Evolutionary conservation across 2,797 vertebrate species (phyloP).

Genomic region (Chaunax sp.): DNA sequence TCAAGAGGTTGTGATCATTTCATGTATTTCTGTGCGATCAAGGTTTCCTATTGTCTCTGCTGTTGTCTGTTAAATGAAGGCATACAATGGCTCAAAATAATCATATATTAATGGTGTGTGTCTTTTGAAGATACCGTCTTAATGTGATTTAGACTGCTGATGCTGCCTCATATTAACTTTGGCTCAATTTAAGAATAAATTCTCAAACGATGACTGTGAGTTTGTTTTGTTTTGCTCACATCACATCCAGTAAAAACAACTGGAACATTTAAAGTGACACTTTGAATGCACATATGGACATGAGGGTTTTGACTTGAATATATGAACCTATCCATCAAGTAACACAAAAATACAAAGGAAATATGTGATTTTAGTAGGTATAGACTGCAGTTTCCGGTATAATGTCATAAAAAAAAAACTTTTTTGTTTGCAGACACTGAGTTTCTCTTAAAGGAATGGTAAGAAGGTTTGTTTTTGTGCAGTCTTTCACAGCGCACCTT

Average conservation of each 20-base stretch:
- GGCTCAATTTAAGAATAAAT: not conserved
- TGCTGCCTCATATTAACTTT: not conserved
- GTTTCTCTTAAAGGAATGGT: not conserved
- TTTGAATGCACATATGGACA: not conserved
- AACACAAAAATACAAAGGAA: too few relatives aligned
- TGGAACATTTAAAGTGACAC: not conserved
- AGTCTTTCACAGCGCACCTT: constrained; percentile 33
- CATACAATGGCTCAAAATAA: too few relatives aligned
- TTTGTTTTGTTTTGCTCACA: too few relatives aligned
- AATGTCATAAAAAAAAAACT: too few relatives aligned
- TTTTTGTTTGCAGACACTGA: not conserved
- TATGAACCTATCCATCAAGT: too few relatives aligned
- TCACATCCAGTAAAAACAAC: not conserved
- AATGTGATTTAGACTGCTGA: not conserved
- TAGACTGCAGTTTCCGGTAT: not conserved
- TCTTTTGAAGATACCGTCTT: too few relatives aligned
- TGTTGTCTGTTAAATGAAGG: too few relatives aligned
- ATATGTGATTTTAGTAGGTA: not conserved
- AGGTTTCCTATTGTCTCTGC: too few relatives aligned
- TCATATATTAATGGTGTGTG: too few relatives aligned
- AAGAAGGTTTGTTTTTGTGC: constrained; percentile 12
- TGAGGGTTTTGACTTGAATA: not conserved
- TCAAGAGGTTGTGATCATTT: too few relatives aligned
- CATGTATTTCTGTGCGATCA: too few relatives aligned
- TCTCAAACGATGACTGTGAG: too few relatives aligned